A percentile compares a stretch with the other conserved stretches of the same genome.
Evolutionary conservation across 1,140 invertebrate genomes (phyloP).

Genomic region (Drosophila carrolli): DNA sequence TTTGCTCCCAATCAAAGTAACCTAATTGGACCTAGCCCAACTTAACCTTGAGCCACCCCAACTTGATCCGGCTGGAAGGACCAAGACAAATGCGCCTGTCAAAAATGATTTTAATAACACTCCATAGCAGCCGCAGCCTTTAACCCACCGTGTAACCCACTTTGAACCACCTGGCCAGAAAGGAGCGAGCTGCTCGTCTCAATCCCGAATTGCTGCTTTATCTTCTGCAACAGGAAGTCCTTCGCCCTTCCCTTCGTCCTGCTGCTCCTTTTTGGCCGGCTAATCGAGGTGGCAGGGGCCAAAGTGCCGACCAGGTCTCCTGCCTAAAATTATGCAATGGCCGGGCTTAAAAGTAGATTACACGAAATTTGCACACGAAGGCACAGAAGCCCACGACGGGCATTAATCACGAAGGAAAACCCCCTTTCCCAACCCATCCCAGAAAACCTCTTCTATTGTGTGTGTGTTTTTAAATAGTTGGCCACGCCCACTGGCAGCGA

Average conservation of each 20-base stretch:
- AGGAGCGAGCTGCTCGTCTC: neutral
- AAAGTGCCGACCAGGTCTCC: constrained; percentile 21
- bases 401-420: constrained; percentile 69
- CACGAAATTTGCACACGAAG: constrained; percentile 78
- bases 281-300: constrained; percentile 8
- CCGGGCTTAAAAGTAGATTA: constrained; percentile 80
- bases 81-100: constrained; percentile 45
- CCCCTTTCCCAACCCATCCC: constrained; percentile 3
- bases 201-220: constrained; percentile 22
- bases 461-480: constrained; percentile 58
- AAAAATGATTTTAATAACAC: constrained; percentile 51
- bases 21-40: constrained; percentile 7
- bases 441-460: constrained; percentile 23
- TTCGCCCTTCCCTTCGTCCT: neutral
- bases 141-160: constrained; percentile 14
- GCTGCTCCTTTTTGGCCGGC: constrained; percentile 11
- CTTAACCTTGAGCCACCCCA: constrained; percentile 9
- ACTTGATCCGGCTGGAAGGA: constrained; percentile 16
- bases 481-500: constrained; percentile 24
- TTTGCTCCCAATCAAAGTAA: constrained; percentile 5
- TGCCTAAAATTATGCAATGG: constrained; percentile 75
- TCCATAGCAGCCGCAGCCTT: constrained; percentile 9
- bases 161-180: constrained; percentile 14
- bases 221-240: constrained; percentile 2
- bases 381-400: constrained; percentile 81